A percentile compares a stretch with the other conserved stretches of the same genome.
phyloP scores from a whole-genome alignment of 2,797 vertebrate species.

The Nannoperca obscura region DNA sequence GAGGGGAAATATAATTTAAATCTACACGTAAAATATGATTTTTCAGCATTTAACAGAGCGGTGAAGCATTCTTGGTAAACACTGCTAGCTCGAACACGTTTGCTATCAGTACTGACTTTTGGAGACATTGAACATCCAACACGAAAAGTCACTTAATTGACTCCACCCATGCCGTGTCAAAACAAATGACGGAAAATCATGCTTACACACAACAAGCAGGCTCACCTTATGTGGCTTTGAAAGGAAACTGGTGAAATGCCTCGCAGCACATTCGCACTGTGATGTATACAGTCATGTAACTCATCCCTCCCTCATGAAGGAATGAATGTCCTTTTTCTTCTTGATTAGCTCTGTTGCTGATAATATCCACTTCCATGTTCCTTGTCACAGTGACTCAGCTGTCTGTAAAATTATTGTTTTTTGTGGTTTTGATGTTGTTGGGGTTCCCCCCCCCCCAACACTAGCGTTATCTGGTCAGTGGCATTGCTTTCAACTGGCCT shows the following conservation, averaged over 20 bases:
- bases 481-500: background rate
- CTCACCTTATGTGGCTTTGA: constrained; percentile 26
- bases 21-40: background rate
- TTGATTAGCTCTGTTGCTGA: constrained; percentile 8
- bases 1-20: too few species aligned
- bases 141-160: background rate
- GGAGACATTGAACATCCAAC: background rate
- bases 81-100: background rate
- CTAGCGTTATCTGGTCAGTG: background rate
- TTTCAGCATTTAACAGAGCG: background rate
- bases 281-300: constrained; percentile 18
- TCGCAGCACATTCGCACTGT: background rate
- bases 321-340: background rate
- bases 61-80: background rate
- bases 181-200: constrained; percentile 4
- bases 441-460: background rate
- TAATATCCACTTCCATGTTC: constrained; percentile 3
- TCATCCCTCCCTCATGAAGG: background rate
- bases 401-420: background rate
- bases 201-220: constrained; percentile 6
- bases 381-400: constrained; percentile 18
- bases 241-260: constrained; percentile 28
- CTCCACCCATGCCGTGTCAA: constrained; percentile 5
- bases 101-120: background rate
- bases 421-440: background rate